Percentiles rank a stretch among this genome's conserved stretches.
These are phyloP conservation scores for Macroramphosus scolopax DNA, from an alignment of 2,797 vertebrate genomes.

Conservation along the genomic window DNA sequence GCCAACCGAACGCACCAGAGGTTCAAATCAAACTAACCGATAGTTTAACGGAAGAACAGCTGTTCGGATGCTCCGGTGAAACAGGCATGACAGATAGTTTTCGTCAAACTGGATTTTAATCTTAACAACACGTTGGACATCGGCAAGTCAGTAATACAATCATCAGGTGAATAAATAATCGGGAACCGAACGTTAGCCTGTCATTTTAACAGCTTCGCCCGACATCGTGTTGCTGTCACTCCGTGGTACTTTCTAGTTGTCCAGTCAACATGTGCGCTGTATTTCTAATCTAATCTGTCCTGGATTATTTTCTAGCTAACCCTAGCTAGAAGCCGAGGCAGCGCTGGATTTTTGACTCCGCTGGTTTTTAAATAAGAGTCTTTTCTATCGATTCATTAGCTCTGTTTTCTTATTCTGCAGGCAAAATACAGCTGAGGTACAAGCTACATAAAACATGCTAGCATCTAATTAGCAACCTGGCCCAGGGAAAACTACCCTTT, in stretches of 20 bases:
- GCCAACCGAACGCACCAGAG: accelerated
- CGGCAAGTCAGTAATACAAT: constrained; percentile 13
- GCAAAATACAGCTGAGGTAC: neutral
- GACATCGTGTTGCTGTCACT: constrained; percentile 34
- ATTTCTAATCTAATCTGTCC: constrained; percentile 56
- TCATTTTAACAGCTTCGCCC: too few species aligned
- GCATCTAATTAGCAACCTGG: constrained; percentile 27
- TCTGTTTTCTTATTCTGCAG: too few species aligned
- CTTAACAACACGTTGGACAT: constrained; percentile 17
- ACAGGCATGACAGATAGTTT: neutral
- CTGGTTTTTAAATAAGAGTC: neutral
- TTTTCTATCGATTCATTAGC: neutral
- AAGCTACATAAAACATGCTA: constrained; percentile 36
- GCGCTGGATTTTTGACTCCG: neutral
- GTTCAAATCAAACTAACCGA: neutral
- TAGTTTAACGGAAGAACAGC: neutral
- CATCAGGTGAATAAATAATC: constrained; percentile 49
- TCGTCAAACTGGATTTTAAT: neutral
- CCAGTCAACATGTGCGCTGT: constrained; percentile 56
- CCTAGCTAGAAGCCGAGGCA: constrained; percentile 10
- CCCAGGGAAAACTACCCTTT: neutral
- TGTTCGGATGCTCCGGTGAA: constrained; percentile 2
- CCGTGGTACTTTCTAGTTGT: constrained; percentile 65
- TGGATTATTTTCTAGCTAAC: constrained; percentile 46
- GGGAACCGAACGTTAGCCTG: neutral